phyloP scores from a whole-genome alignment of 2,888 invertebrate genomes.

The Drepanosiphum platanoidis region DNA sequence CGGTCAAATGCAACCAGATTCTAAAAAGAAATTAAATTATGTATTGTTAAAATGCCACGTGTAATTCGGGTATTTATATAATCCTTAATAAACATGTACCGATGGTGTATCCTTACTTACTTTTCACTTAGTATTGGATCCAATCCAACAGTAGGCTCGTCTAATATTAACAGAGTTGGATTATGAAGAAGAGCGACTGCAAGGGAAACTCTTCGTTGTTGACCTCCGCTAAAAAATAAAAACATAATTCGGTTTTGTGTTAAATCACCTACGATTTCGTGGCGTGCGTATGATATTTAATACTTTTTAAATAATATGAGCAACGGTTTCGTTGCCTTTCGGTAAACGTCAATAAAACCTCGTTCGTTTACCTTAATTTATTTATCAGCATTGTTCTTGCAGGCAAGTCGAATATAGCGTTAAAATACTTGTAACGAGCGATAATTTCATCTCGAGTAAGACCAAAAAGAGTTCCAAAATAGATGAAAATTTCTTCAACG shows the following conservation, averaged over 20 bases:
- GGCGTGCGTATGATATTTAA: too few relatives aligned
- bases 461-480: slow-evolving; percentile 87
- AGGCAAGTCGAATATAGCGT: slow-evolving; percentile 49
- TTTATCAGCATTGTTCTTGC: slow-evolving; percentile 47
- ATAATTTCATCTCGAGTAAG: slow-evolving; percentile 71
- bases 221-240: slow-evolving; percentile 76
- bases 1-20: slow-evolving; percentile 70
- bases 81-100: too few relatives aligned
- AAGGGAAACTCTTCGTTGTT: slow-evolving; percentile 88
- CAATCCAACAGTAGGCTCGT: slow-evolving; percentile 94
- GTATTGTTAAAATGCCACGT: background rate
- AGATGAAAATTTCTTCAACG: slow-evolving; percentile 83
- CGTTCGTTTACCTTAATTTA: slow-evolving; percentile 49
- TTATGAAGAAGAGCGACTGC: slow-evolving; percentile 89
- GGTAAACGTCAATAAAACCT: too few relatives aligned
- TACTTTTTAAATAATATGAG: too few relatives aligned
- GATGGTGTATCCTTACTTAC: slow-evolving; percentile 72
- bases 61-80: background rate
- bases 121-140: slow-evolving; percentile 87
- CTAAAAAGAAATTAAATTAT: slow-evolving; percentile 65
- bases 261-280: background rate
- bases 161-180: slow-evolving; percentile 87
- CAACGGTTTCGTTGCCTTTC: too few relatives aligned
- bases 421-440: slow-evolving; percentile 68
- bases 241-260: background rate